Conservation (phyloP, 2,888 invertebrate species). For the Cancer borealis region DNA sequence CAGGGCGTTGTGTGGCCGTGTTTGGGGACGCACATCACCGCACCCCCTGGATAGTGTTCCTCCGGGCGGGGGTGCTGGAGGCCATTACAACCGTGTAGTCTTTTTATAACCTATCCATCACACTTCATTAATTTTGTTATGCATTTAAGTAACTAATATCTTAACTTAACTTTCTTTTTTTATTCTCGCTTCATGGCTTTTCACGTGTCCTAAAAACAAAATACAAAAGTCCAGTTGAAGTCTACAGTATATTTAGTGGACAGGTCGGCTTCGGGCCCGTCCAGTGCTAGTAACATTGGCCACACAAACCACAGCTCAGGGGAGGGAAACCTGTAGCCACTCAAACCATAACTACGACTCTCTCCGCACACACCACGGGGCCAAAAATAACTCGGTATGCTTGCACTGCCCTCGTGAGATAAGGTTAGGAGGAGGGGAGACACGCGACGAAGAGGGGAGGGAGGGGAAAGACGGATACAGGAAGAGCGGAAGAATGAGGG, state of each 20-base stretch:
- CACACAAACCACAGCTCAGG: not conserved
- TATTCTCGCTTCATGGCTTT: too few relatives aligned
- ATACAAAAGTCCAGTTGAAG: too few relatives aligned
- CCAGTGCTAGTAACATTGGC: not conserved
- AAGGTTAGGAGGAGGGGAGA: too few relatives aligned
- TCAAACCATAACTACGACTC: not conserved
- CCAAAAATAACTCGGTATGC: too few relatives aligned
- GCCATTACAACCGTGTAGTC: not conserved
- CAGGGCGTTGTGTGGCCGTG: not conserved
- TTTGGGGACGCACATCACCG: not conserved
- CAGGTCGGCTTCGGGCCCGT: not conserved
- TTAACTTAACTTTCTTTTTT: too few relatives aligned
- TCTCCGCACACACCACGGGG: not conserved
- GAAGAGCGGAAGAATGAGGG: not conserved
- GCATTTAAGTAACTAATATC: too few relatives aligned
- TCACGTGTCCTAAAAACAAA: too few relatives aligned
- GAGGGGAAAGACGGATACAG: not conserved
- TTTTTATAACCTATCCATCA: not conserved
- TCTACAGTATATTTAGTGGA: too few relatives aligned
- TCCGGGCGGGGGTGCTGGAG: not conserved
- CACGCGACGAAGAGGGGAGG: too few relatives aligned
- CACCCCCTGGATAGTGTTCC: not conserved
- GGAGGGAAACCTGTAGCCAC: conserved; percentile 4
- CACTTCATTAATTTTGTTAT: not conserved
- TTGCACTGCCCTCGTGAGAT: too few relatives aligned